phyloP scores from a whole-genome alignment of 2,113 vertebrate genomes.

The Cynoglossus semilaevis region DNA sequence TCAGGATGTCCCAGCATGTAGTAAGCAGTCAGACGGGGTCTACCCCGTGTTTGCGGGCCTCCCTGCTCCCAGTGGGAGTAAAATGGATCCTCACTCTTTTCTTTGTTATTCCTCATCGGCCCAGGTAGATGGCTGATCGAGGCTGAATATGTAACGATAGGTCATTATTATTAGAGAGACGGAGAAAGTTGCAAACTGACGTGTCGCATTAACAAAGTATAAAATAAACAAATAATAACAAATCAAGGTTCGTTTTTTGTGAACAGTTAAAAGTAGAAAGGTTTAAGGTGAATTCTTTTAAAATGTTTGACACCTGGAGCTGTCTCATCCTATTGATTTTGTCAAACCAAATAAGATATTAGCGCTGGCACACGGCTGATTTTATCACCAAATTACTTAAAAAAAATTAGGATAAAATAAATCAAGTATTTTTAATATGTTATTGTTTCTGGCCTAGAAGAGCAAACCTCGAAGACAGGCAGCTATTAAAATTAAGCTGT shows the following conservation, averaged over 20 bases:
- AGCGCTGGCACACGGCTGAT: too few species aligned
- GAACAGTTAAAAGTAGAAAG: neutral
- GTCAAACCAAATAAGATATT: neutral
- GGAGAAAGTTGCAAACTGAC: fast-evolving
- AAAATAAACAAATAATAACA: neutral
- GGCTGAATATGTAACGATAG: neutral
- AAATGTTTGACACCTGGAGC: neutral
- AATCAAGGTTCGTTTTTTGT: neutral
- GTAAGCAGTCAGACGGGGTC: fast-evolving
- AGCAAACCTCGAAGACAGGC: too few species aligned
- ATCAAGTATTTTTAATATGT: too few species aligned
- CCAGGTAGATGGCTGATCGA: neutral
- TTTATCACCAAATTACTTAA: too few species aligned
- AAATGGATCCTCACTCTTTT: slow-evolving; percentile 50
- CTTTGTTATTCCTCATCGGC: slow-evolving; percentile 49
- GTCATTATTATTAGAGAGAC: too few species aligned
- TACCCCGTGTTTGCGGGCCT: slow-evolving; percentile 1
- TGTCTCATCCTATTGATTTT: neutral
- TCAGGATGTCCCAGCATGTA: fast-evolving
- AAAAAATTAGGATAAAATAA: too few species aligned
- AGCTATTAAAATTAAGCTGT: too few species aligned
- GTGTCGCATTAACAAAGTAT: too few species aligned
- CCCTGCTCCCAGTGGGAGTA: neutral
- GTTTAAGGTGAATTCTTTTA: neutral
- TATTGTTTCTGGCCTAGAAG: too few species aligned